Evolutionary conservation across 1,140 invertebrate genomes (phyloP), one percentile per base, ranked within the genome.

Genomic region (Anastrepha obliqua): DNA sequence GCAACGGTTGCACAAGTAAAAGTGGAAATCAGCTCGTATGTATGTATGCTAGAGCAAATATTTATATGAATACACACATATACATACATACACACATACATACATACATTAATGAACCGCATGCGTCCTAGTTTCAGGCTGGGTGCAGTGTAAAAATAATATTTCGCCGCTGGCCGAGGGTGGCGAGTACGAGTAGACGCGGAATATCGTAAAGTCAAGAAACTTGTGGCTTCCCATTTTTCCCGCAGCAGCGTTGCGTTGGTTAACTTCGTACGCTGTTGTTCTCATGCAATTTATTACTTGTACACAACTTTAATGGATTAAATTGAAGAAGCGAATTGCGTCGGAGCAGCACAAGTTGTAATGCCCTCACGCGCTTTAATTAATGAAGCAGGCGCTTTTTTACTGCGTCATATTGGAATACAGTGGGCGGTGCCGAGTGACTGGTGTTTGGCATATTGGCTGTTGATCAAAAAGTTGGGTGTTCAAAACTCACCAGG

Each of bases 251-350:
- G 17, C 70, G n/a, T 9, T 74, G 42, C 70, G 15, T 47, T 47
- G 0, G 17, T 17, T 13, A 47, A 42, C 64, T 67, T 74, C 47
- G 70, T 3, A 39, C 62, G 15, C 47, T 74, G 44, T 74, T 44
- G 1, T 47, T 47, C 15, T n/a, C 44, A 17, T 20, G 17, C 70
- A 74, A 47, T 74, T 74, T 47, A 47, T 74, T 74, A 47, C 39
- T 15, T 62, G 5, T n/a, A 17, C 29, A 44, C 39, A 3, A 11
- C 11, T 74, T 2, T 74, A 74, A 74, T 74, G 70, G 42, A 74
- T 74, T 74, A 74, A 74, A 74, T 74, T 74, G 70, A 74, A 74
- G 70, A 1, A 44, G 70, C 42, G 42, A 74, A 6, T 13, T n/a
- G 70, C 15, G 11, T 8, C 17, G 70, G 13, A n/a, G 17, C 15